Conservation (phyloP, 1,140 invertebrate species). For the Thalassaphorura encarpata region DNA sequence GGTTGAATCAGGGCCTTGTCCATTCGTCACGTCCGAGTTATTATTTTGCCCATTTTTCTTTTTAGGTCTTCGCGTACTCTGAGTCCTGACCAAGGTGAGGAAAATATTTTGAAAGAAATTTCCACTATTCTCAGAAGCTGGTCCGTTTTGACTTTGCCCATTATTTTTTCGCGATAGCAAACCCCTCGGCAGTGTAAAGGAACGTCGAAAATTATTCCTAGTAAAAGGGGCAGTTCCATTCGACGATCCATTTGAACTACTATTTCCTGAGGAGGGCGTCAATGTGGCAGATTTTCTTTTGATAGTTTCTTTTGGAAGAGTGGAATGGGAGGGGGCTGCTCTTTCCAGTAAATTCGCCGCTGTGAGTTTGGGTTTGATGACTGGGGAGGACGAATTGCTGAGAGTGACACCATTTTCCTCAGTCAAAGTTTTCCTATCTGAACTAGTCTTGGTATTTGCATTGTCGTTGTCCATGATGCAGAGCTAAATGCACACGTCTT, state of each 20-base stretch:
- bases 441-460: too few species aligned
- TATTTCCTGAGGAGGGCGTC: neutral
- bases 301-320: too few species aligned
- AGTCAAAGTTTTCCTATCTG: too few species aligned
- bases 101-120: constrained; percentile 30
- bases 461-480: too few species aligned
- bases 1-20: neutral
- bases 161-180: constrained; percentile 22
- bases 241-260: neutral
- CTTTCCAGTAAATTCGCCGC: too few species aligned
- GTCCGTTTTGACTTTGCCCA: constrained; percentile 17
- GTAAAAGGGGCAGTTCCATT: neutral
- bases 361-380: too few species aligned
- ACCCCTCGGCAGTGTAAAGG: constrained; percentile 31
- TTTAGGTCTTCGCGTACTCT: constrained; percentile 16
- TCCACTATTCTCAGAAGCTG: constrained; percentile 21
- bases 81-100: constrained; percentile 25
- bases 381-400: too few species aligned
- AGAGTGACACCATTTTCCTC: too few species aligned
- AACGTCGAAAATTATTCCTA: constrained; percentile 29
- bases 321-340: too few species aligned
- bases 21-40: neutral
- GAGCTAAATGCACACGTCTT: too few species aligned
- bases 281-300: neutral
- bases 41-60: neutral